Evolutionary conservation across 2,113 vertebrate species (phyloP).

Genomic region (Gasterosteus nipponicus): DNA sequence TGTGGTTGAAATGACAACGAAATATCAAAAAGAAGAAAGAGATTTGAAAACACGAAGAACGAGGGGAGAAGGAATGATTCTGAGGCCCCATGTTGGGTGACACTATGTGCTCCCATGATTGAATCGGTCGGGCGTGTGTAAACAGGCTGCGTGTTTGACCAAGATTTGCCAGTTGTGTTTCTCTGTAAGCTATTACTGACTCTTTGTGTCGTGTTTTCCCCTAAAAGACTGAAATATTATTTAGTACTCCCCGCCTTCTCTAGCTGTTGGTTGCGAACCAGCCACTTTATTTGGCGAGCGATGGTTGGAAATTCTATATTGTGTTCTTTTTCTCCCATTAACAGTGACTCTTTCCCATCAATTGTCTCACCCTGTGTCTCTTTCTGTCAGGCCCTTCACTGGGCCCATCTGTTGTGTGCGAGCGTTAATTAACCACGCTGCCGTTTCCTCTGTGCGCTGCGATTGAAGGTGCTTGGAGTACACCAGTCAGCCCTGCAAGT

Average conservation of each 20-base stretch:
- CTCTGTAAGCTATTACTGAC: constrained; percentile 62
- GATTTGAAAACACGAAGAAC: constrained; percentile 23
- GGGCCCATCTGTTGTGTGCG: constrained; percentile 95
- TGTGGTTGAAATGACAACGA: neutral
- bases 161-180: constrained; percentile 71
- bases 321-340: constrained; percentile 56
- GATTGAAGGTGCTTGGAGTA: constrained; percentile 93
- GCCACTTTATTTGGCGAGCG: constrained; percentile 53
- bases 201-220: constrained; percentile 61
- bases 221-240: constrained; percentile 65
- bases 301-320: constrained; percentile 42
- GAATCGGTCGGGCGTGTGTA: constrained; percentile 74
- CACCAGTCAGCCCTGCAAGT: constrained; percentile 91
- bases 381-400: constrained; percentile 85
- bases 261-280: constrained; percentile 48
- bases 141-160: constrained; percentile 75
- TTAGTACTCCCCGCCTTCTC: constrained; percentile 55
- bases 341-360: constrained; percentile 53
- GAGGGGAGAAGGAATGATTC: constrained; percentile 58
- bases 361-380: constrained; percentile 54
- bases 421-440: constrained; percentile 98
- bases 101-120: constrained; percentile 72
- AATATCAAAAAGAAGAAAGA: constrained; percentile 21
- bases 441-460: constrained; percentile 92
- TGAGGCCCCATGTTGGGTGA: constrained; percentile 66